phyloP scores from a whole-genome alignment of 2,888 invertebrate species.

The Scaptomyza tumidula region DNA sequence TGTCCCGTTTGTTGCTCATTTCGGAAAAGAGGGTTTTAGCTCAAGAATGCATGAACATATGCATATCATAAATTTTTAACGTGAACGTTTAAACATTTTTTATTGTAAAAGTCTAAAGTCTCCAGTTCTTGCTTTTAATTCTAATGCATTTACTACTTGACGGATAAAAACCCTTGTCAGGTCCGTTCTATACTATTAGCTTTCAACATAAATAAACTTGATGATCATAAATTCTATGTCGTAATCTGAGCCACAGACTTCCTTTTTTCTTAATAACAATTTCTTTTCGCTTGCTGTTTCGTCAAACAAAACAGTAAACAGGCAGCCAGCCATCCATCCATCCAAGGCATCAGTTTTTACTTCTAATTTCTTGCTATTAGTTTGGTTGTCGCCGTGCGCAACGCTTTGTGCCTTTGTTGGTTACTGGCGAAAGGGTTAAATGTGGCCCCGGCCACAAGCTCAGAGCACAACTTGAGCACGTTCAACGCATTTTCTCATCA shows the following conservation, averaged over 20 bases:
- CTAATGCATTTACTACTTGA: constrained; percentile 21
- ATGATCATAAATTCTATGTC: constrained; percentile 31
- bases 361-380: constrained; percentile 57
- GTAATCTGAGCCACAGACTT: constrained; percentile 49
- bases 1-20: too few relatives aligned
- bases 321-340: constrained; percentile 6
- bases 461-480: constrained; percentile 80
- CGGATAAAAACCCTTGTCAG: background rate
- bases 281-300: constrained; percentile 32
- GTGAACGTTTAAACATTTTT: too few relatives aligned
- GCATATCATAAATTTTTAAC: too few relatives aligned
- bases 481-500: constrained; percentile 80
- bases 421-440: constrained; percentile 73
- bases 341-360: constrained; percentile 28
- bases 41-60: too few relatives aligned
- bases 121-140: background rate
- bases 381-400: constrained; percentile 30
- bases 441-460: constrained; percentile 49
- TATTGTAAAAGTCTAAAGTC: background rate
- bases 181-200: constrained; percentile 1
- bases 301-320: constrained; percentile 53
- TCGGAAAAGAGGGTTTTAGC: too few relatives aligned
- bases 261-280: constrained; percentile 35
- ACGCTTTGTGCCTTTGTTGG: constrained; percentile 62
- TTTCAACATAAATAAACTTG: constrained; percentile 28